Conservation (phyloP, 2,113 vertebrate species). For the Rutilus rutilus region DNA sequence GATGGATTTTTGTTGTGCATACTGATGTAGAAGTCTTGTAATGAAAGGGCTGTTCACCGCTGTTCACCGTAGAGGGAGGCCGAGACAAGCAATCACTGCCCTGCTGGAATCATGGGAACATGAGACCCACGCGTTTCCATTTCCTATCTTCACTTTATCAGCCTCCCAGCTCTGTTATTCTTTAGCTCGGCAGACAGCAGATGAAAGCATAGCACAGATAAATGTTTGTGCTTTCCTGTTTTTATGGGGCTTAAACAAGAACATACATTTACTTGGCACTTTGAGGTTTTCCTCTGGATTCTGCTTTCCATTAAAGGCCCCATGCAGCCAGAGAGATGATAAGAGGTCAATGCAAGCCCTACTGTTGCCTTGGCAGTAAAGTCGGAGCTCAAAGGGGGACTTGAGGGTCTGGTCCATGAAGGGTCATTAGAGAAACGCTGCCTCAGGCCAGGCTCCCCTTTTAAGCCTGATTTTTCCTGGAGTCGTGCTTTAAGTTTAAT, state of each 20-base stretch:
- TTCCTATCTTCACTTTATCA: conserved; percentile 79
- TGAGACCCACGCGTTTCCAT: conserved; percentile 66
- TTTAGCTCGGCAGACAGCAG: conserved; percentile 67
- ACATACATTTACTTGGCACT: conserved; percentile 61
- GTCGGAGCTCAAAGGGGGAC: not conserved
- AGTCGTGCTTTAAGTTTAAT: conserved; percentile 12
- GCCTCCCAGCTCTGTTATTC: conserved; percentile 72
- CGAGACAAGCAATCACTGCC: conserved; percentile 55
- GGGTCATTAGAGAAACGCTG: conserved; percentile 52
- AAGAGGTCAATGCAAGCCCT: conserved; percentile 68
- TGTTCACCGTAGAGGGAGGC: not conserved
- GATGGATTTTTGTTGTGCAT: conserved; percentile 10
- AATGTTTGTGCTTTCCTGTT: conserved; percentile 75
- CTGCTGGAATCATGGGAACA: conserved; percentile 69
- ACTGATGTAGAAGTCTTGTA: conserved; percentile 23
- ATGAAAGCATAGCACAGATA: conserved; percentile 75
- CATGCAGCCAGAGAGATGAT: conserved; percentile 65
- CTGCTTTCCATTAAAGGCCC: conserved; percentile 78
- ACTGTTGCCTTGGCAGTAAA: conserved; percentile 60
- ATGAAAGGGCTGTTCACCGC: not conserved
- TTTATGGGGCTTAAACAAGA: conserved; percentile 76
- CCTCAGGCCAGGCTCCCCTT: conserved; percentile 28
- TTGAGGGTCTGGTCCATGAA: not conserved
- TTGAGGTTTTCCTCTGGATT: conserved; percentile 67
- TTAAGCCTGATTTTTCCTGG: conserved; percentile 41